These are phyloP conservation scores for Leptopilina syphax DNA, from an alignment of 2,888 invertebrate genomes.

Conservation along the genomic window DNA sequence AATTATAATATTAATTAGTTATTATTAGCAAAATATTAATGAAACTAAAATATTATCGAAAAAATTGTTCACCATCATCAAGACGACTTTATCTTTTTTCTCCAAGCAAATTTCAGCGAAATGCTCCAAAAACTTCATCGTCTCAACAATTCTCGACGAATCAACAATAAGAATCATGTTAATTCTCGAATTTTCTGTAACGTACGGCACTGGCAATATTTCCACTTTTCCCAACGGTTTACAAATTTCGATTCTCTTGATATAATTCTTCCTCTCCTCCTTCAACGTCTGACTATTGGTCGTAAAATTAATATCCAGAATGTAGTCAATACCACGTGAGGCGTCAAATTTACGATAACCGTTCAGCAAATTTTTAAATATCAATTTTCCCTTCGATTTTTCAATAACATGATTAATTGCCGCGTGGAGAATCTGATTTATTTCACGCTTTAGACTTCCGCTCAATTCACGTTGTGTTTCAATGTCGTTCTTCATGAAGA, in stretches of 20 bases:
- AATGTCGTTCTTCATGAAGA: constrained; percentile 89
- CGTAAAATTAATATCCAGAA: constrained; percentile 83
- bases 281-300: constrained; percentile 73
- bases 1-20: too few relatives aligned
- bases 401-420: constrained; percentile 77
- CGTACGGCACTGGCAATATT: constrained; percentile 94
- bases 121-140: constrained; percentile 83
- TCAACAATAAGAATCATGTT: constrained; percentile 86
- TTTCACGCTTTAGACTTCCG: constrained; percentile 84
- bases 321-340: constrained; percentile 90
- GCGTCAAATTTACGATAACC: constrained; percentile 90
- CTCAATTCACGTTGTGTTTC: constrained; percentile 83
- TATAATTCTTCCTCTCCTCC: constrained; percentile 59
- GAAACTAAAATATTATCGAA: constrained; percentile 17
- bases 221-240: constrained; percentile 93
- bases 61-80: constrained; percentile 81
- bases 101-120: constrained; percentile 87
- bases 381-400: constrained; percentile 78
- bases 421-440: constrained; percentile 80
- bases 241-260: constrained; percentile 87
- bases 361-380: constrained; percentile 81
- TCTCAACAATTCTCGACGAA: constrained; percentile 79
- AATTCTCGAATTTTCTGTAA: constrained; percentile 93
- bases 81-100: constrained; percentile 87
- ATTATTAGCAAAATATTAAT: background rate